Conservation (phyloP, 2,888 invertebrate genomes). For the Xylota segnis region DNA sequence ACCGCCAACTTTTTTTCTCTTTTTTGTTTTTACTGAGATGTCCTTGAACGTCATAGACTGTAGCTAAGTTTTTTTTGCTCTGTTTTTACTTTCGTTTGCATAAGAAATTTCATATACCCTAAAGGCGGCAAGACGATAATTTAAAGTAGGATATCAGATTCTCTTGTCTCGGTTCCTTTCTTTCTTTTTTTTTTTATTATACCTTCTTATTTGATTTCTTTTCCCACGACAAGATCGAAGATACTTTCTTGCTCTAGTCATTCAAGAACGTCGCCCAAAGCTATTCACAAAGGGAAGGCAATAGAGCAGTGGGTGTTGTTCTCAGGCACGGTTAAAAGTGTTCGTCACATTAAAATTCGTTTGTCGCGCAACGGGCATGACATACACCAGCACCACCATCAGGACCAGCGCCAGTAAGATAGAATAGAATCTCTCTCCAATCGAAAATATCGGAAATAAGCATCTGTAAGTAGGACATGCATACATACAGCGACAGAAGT, state of each 20-base stretch:
- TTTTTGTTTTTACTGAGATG: conserved; percentile 57
- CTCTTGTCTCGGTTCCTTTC: conserved; percentile 48
- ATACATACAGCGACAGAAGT: conserved; percentile 29
- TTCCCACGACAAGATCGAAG: conserved; percentile 72
- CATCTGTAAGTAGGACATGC: conserved; percentile 44
- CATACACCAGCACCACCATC: conserved; percentile 10
- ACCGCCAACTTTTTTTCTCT: conserved; percentile 47
- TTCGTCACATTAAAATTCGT: conserved; percentile 75
- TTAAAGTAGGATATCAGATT: conserved; percentile 74
- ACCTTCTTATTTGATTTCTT: conserved; percentile 64
- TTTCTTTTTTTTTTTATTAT: conserved; percentile 27
- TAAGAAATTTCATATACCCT: conserved; percentile 72
- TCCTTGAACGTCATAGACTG: conserved; percentile 65
- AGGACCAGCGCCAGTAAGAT: too few relatives aligned
- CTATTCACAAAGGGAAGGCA: conserved; percentile 41
- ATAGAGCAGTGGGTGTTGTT: neutral
- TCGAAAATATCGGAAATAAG: conserved; percentile 44
- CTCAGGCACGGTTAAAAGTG: conserved; percentile 31
- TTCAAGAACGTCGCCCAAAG: conserved; percentile 68
- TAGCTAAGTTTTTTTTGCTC: conserved; percentile 26
- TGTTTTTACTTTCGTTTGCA: conserved; percentile 67
- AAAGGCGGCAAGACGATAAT: conserved; percentile 69
- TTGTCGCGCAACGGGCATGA: conserved; percentile 57
- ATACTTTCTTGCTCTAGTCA: conserved; percentile 59
- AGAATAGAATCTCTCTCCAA: conserved; percentile 8